Evolutionary conservation across 2,113 vertebrate genomes (phyloP), one percentile per base, ranked within the genome.

Genomic region (Chrysochloris asiatica): DNA sequence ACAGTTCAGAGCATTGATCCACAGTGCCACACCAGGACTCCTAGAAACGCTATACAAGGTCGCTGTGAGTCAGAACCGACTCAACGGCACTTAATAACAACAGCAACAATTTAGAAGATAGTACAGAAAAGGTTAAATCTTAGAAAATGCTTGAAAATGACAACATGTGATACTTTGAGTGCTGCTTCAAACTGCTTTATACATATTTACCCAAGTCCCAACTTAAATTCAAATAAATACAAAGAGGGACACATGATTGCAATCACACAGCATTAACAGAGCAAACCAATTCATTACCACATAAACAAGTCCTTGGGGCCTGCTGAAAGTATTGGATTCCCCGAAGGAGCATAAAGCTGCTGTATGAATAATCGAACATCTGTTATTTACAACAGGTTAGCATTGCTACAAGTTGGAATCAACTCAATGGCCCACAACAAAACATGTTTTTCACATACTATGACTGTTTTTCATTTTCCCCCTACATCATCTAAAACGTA

Each of bases 311-410:
- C 54, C 54, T 19, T 3, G 7, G 78, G n/a, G 21, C 48, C 72
- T 16, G 36, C 79, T 17, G 6, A 50, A 45, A 78, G 72, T 0
- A 6, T 2, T 24, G 6, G 61, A 36, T 26, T 88, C 91, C 75
- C 93, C 47, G 26, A 56, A 90, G 91, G 47, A 80, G 43, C 59
- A 17, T 38, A 6, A 80, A 19, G 47, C 86, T 59, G 50, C 9
- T 2, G 41, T n/a, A 3, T 1, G 63, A 88, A 90, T 85, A 86
- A 76, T n/a, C 2, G 1, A 72, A 83, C 91, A 90, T 77, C 92
- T 93, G 93, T 63, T 86, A 80, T 86, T 88, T 83, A 86, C 65
- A 88, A 33, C 69, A 88, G 86, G 86, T 79, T 72, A 77, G 45
- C 50, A 1, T 67, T n/a, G 7, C n/a, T 21, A n/a, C 2, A n/a